Evolutionary conservation across 2,888 invertebrate genomes (phyloP), one percentile per base, ranked within the genome.

Genomic region (Elegia similella): DNA sequence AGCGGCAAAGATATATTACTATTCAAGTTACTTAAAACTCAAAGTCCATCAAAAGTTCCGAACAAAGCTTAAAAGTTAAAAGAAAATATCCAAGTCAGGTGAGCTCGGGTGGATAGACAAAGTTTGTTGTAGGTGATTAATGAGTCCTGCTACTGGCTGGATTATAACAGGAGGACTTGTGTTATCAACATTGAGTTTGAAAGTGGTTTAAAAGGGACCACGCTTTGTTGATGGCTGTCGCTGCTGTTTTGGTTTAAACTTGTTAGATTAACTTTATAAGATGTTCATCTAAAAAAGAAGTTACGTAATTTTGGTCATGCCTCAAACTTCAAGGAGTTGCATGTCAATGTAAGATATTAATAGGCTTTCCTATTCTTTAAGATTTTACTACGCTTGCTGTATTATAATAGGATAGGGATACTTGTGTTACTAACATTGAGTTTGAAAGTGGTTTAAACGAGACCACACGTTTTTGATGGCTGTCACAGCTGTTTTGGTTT

Each of bases 31-130:
- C 86, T 89, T 88, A 88, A 88, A 89, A 88, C 87, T 88, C 84
- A 73, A 82, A 89, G 88, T 88, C 88, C 86, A 89, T 89, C 89
- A 88, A 86, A 88, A 88, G 82, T 89, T 88, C 78, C 75, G 82
- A 87, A 86, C 82, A 84, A 86, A 86, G 88, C 89, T 91, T 89
- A 89, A 87, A 90, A 90, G 90, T 90, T 90, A 90, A 88, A 88
- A 88, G 88, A 89, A 89, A 89, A 88, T 87, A 87, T 83, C 84
- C 84, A 73, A 88, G 86, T 88, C 88, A 88, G 90, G 88, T 89
- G 82, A 86, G 85, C 82, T 78, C 73, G 76, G 69, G 76, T 75
- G 84, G 84, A 87, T 86, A 87, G 87, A 84, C 82, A 80, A 88
- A 89, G 87, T 89, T 88, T 82, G 70, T 88, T 82, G 70, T 69